phyloP scores from a whole-genome alignment of 2,113 vertebrate species.

The Malurus cyaneus region DNA sequence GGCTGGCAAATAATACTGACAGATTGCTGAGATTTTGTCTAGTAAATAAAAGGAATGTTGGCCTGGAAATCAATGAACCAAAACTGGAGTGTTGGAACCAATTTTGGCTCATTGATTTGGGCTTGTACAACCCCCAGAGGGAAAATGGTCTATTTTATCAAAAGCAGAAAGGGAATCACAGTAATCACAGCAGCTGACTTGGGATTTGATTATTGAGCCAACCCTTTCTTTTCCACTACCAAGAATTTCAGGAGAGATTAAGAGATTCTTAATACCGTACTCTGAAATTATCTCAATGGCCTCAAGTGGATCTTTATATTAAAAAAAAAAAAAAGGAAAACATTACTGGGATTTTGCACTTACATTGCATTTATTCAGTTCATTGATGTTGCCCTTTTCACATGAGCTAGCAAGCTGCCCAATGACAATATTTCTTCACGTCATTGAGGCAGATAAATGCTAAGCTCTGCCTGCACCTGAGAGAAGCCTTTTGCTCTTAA shows the following conservation, averaged over 20 bases:
- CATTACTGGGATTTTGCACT: background rate
- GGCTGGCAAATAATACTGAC: background rate
- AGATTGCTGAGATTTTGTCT: background rate
- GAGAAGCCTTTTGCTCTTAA: background rate
- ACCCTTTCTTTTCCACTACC: background rate
- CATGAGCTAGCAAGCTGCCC: background rate
- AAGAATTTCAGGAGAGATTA: background rate
- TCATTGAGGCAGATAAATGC: background rate
- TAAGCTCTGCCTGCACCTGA: background rate
- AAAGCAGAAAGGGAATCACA: background rate
- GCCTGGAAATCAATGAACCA: slow-evolving; percentile 12
- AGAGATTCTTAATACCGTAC: background rate
- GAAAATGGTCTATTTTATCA: background rate
- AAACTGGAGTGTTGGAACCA: slow-evolving; percentile 37
- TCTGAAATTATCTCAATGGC: background rate
- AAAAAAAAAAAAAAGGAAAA: background rate
- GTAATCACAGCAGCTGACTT: background rate
- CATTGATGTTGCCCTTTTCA: background rate
- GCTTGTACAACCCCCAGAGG: background rate
- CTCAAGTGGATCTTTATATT: background rate
- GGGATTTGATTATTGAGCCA: slow-evolving; percentile 14
- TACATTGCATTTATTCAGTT: background rate
- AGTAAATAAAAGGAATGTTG: background rate
- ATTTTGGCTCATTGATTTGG: slow-evolving; percentile 38
- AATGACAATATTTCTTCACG: background rate